Evolutionary conservation across 2,797 vertebrate genomes (phyloP), one percentile per base, ranked within the genome.

Genomic region (Carcharodon carcharias): DNA sequence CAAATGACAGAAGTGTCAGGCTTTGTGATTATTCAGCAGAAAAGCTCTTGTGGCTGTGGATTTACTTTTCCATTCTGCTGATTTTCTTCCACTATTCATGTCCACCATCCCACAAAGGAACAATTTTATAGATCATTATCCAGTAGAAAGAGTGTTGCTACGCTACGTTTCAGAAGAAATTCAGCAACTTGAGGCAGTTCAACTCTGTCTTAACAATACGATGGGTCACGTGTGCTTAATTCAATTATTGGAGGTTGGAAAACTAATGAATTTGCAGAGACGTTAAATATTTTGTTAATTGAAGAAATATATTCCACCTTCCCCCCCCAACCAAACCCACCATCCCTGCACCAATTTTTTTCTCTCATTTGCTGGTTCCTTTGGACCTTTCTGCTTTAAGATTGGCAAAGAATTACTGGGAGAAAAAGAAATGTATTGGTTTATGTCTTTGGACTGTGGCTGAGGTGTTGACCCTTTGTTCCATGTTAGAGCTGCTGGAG

Each of bases 111-210:
- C 91, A 67, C 91, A 93, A 93, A 93, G 61, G 91, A 45, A 67
- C 91, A 93, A 93, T 93, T 67, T 93, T 65, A 67, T 26, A 40
- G 63, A 93, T 45, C n/a, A 67, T 45, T 92, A 45, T 93, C 35
- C n/a, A 9, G 61, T 45, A 45, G 91, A 0, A n/a, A 14, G 88
- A 91, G 71, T 93, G 97, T 97, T 97, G 97, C 97, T 97, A 97
- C 40, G 97, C 96, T 96, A 97, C 97, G 87, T 89, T 96, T 96
- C 97, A 9, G 96, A 97, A 96, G 97, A 96, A 31, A 0, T 96
- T 96, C 88, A 96, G 96, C 96, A 7, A 96, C 95, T 97, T 96
- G 96, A 96, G 26, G 96, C 96, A 97, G 97, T 96, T 96, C 89
- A 96, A 96, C n/a, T 77, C 96, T 93, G 96, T 96, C 94, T 96